These are phyloP conservation scores for Acholoe squamosa DNA, from an alignment of 2,888 invertebrate species.

Conservation along the genomic window DNA sequence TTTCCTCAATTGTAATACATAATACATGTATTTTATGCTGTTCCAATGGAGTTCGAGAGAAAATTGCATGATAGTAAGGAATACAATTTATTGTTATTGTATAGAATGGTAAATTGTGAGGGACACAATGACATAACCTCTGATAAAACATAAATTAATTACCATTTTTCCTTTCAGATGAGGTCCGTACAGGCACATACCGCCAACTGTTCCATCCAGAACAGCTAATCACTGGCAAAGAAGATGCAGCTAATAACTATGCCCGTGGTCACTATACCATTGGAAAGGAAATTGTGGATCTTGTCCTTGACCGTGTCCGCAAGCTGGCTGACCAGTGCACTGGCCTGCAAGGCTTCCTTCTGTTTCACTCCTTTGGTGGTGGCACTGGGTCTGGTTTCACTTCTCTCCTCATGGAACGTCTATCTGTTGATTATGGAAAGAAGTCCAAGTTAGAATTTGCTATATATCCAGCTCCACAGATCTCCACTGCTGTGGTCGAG, in stretches of 20 bases:
- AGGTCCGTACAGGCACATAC: conserved; percentile 76
- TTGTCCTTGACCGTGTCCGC: conserved; percentile 80
- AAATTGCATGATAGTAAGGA: too few species aligned
- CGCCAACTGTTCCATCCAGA: conserved; percentile 78
- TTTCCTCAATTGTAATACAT: too few species aligned
- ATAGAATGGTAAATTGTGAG: too few species aligned
- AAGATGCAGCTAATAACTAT: conserved; percentile 79
- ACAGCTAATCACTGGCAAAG: conserved; percentile 78
- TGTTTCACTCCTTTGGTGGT: conserved; percentile 81
- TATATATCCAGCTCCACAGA: conserved; percentile 80
- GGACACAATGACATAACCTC: neutral
- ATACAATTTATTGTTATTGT: too few species aligned
- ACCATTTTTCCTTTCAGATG: conserved; percentile 71
- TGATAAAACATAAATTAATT: too few species aligned
- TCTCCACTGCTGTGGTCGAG: conserved; percentile 80
- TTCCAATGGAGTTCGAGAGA: too few species aligned
- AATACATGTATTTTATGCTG: too few species aligned
- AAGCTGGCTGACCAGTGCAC: conserved; percentile 84
- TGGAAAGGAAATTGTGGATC: conserved; percentile 77
- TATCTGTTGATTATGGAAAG: conserved; percentile 83
- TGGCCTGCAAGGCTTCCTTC: conserved; percentile 82
- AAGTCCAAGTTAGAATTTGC: conserved; percentile 80
- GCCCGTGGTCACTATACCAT: conserved; percentile 79
- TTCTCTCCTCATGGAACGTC: conserved; percentile 82
- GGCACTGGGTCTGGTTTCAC: conserved; percentile 82